Evolutionary conservation across 2,113 vertebrate genomes (phyloP).

Genomic region (Stigmatopora nigra): DNA sequence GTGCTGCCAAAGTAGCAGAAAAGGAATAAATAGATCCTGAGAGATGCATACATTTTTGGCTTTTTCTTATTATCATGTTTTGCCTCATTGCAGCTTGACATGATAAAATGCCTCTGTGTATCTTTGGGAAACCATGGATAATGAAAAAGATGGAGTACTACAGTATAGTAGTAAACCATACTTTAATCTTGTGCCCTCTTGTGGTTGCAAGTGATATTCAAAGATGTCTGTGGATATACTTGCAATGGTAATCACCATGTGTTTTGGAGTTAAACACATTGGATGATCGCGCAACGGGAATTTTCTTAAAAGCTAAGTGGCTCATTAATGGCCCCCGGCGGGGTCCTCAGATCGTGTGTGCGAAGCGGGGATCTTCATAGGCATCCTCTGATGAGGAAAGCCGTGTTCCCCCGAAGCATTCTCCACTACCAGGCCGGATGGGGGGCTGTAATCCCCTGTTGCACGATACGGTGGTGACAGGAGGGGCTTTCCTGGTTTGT

Average conservation of each 20-base stretch:
- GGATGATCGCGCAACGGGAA: slow-evolving; percentile 39
- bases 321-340: slow-evolving; percentile 65
- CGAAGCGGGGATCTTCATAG: slow-evolving; percentile 60
- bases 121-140: slow-evolving; percentile 66
- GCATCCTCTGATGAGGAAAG: slow-evolving; percentile 61
- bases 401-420: slow-evolving; percentile 51
- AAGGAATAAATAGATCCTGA: slow-evolving; percentile 69
- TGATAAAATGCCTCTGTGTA: slow-evolving; percentile 30
- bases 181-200: slow-evolving; percentile 28
- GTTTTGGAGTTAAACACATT: slow-evolving; percentile 21
- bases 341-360: slow-evolving; percentile 66
- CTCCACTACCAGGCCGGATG: slow-evolving; percentile 64
- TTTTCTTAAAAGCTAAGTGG: slow-evolving; percentile 60
- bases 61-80: slow-evolving; percentile 41
- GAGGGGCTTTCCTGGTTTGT: slow-evolving; percentile 74
- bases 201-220: slow-evolving; percentile 28
- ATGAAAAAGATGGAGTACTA: slow-evolving; percentile 29
- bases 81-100: slow-evolving; percentile 33
- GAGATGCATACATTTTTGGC: slow-evolving; percentile 52
- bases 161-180: slow-evolving; percentile 11
- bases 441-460: slow-evolving; percentile 73
- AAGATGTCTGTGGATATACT: slow-evolving; percentile 25
- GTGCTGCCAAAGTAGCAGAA: slow-evolving; percentile 44
- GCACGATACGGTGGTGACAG: slow-evolving; percentile 68
- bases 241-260: slow-evolving; percentile 9